These are phyloP conservation scores for Elaphurus davidianus DNA, from an alignment of 2,113 vertebrate genomes.

Conservation along the genomic window DNA sequence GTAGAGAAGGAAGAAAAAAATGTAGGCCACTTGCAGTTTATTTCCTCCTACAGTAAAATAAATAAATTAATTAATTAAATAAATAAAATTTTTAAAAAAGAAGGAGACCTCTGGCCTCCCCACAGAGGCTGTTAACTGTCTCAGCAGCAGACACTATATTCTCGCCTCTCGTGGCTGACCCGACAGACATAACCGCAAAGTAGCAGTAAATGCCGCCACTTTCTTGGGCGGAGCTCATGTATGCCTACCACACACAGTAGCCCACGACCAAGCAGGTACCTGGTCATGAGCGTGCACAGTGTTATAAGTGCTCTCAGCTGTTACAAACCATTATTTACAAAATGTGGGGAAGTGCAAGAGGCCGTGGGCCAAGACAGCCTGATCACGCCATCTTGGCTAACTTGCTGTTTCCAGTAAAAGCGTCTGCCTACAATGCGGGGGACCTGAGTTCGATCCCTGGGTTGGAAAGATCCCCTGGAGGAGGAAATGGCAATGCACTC, in stretches of 20 bases:
- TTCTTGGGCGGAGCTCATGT: fast-evolving
- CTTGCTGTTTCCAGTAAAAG: not conserved
- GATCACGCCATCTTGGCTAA: not conserved
- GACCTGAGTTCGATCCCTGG: not conserved
- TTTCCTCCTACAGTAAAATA: not conserved
- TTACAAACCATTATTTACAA: not conserved
- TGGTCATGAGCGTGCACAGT: not conserved
- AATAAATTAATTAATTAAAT: not conserved
- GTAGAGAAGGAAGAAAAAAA: not conserved
- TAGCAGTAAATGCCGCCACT: not conserved
- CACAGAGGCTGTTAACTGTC: not conserved
- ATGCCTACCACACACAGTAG: not conserved
- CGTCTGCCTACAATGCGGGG: not conserved
- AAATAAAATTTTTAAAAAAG: not conserved
- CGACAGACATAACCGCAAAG: fast-evolving
- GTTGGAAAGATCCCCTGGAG: not conserved
- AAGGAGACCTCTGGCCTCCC: not conserved
- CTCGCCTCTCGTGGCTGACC: fast-evolving
- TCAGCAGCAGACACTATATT: not conserved
- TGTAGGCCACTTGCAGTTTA: not conserved
- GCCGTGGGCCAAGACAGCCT: not conserved
- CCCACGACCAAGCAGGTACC: not conserved
- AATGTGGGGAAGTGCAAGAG: not conserved
- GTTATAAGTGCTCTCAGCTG: not conserved
- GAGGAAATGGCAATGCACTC: not conserved